Conservation (phyloP, 2,797 vertebrate genomes). For the Emys orbicularis region DNA sequence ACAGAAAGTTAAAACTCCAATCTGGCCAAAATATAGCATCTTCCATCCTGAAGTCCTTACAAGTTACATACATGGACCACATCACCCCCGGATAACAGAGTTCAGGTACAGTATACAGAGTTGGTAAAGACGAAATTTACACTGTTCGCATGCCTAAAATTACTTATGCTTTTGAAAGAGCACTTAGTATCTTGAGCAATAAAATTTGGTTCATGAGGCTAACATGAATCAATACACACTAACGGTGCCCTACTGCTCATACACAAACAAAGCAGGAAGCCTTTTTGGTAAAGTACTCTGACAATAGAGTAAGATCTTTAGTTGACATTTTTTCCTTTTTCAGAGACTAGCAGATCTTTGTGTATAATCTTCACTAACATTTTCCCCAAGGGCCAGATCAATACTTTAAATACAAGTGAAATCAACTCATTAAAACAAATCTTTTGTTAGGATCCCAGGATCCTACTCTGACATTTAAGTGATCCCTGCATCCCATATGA, state of each 20-base stretch:
- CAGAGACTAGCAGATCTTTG: background rate
- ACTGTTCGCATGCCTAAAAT: background rate
- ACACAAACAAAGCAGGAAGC: background rate
- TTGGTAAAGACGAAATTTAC: background rate
- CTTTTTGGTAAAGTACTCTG: background rate
- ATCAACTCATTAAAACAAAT: background rate
- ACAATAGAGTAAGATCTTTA: background rate
- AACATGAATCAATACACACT: background rate
- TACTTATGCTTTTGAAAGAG: background rate
- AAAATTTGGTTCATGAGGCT: background rate
- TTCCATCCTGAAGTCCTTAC: background rate
- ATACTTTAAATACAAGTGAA: background rate
- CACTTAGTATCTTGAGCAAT: background rate
- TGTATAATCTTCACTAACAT: background rate
- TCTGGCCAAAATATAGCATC: background rate
- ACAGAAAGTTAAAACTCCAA: background rate
- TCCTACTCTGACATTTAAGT: background rate
- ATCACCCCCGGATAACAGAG: background rate
- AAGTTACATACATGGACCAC: background rate
- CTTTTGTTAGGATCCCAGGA: background rate
- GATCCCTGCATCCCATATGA: background rate
- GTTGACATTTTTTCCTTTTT: background rate
- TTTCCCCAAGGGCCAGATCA: background rate
- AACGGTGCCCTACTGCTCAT: background rate
- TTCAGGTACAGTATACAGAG: background rate